phyloP scores from a whole-genome alignment of 2,888 invertebrate species.

The Rhagonycha lutea region DNA sequence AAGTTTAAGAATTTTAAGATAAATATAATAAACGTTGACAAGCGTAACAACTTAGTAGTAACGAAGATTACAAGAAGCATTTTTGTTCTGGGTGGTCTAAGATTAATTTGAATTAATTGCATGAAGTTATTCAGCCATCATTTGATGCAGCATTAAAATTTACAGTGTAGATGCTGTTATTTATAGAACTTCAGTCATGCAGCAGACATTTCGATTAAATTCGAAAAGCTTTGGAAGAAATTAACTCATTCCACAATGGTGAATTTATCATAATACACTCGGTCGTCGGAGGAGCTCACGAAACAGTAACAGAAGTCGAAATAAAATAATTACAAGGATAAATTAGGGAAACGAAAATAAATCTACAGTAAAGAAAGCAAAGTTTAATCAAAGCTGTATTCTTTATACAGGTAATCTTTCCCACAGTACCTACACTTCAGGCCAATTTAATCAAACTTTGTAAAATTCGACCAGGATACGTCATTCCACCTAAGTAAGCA shows the following conservation, averaged over 20 bases:
- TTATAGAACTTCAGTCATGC: not conserved
- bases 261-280: not conserved
- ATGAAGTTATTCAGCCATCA: not conserved
- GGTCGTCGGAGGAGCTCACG: not conserved
- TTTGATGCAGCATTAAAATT: not conserved
- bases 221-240: not conserved
- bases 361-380: not conserved
- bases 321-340: not conserved
- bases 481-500: slow-evolving; percentile 38
- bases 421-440: not conserved
- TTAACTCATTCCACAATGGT: not conserved
- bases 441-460: slow-evolving; percentile 25
- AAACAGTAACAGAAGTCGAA: not conserved
- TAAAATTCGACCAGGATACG: slow-evolving; percentile 21
- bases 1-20: slow-evolving; percentile 12
- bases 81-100: not conserved
- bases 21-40: slow-evolving; percentile 26
- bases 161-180: not conserved
- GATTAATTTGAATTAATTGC: not conserved
- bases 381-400: not conserved
- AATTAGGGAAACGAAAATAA: not conserved
- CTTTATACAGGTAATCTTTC: slow-evolving; percentile 1
- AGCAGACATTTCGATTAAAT: not conserved
- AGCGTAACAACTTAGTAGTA: slow-evolving; percentile 21
- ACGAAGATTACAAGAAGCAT: not conserved